Conservation (phyloP, 2,888 invertebrate species). For the Enchytraeus crypticus region DNA sequence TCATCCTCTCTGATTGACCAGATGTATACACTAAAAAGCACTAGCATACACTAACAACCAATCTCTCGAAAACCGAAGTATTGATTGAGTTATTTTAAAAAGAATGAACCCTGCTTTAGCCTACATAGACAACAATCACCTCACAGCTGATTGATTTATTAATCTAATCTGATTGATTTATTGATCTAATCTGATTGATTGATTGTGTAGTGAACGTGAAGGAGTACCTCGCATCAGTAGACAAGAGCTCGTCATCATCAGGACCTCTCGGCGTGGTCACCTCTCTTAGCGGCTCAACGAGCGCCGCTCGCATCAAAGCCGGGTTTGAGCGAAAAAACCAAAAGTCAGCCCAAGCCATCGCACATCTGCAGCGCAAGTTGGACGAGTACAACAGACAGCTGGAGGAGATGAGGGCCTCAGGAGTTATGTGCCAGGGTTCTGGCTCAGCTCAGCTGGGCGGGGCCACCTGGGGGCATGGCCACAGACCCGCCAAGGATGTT, state of each 20-base stretch:
- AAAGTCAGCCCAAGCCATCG: conserved; percentile 85
- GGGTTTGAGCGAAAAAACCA: conserved; percentile 97
- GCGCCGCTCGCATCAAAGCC: conserved; percentile 75
- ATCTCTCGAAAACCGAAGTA: too few species aligned
- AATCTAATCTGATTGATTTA: too few species aligned
- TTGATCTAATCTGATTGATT: too few species aligned
- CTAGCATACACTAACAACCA: too few species aligned
- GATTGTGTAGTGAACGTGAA: conserved; percentile 76
- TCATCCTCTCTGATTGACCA: too few species aligned
- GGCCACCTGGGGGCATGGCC: neutral
- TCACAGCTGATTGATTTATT: too few species aligned
- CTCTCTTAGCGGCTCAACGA: conserved; percentile 52
- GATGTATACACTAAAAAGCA: too few species aligned
- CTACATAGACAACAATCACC: too few species aligned
- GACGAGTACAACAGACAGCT: conserved; percentile 80
- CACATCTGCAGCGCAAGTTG: conserved; percentile 82
- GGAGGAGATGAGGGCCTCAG: conserved; percentile 71
- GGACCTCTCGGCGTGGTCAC: conserved; percentile 11
- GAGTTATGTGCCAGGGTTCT: neutral
- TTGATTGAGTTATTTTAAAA: too few species aligned
- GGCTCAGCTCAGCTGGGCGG: neutral
- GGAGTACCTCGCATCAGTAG: conserved; percentile 74
- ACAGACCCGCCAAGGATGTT: conserved; percentile 70
- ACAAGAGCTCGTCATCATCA: conserved; percentile 76
- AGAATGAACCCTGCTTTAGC: too few species aligned